Conservation (phyloP, 1,140 invertebrate species). For the Eriocheir sinensis region DNA sequence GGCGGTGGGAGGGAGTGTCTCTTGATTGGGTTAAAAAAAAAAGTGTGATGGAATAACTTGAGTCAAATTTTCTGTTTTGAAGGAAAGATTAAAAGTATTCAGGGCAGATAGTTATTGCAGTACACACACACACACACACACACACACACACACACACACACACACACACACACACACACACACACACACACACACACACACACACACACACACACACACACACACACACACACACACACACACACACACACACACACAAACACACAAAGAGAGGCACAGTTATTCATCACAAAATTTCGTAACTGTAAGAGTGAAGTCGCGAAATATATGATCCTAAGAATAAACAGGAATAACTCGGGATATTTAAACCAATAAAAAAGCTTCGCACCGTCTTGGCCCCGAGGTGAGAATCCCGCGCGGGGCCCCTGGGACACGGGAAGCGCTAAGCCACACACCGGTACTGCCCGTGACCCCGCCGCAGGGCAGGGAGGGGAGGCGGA, state of each 20-base stretch:
- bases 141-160: conserved; percentile 29
- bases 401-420: too few species aligned
- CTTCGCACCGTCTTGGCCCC: too few species aligned
- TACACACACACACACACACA: background rate
- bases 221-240: conserved; percentile 11
- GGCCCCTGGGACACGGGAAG: too few species aligned
- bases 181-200: background rate
- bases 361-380: too few species aligned
- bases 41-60: background rate
- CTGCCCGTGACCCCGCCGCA: background rate
- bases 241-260: background rate
- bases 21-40: background rate
- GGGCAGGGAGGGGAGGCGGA: background rate
- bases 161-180: background rate
- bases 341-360: too few species aligned
- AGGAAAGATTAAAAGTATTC: too few species aligned
- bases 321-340: background rate
- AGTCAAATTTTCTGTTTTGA: background rate
- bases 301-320: background rate
- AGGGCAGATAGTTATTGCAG: too few species aligned
- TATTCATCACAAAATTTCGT: background rate
- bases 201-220: background rate
- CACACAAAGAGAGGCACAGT: background rate
- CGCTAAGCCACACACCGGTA: too few species aligned
- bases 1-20: background rate